Evolutionary conservation across 2,888 invertebrate species (phyloP), one percentile per base, ranked within the genome.

Genomic region (Macaria liturata): DNA sequence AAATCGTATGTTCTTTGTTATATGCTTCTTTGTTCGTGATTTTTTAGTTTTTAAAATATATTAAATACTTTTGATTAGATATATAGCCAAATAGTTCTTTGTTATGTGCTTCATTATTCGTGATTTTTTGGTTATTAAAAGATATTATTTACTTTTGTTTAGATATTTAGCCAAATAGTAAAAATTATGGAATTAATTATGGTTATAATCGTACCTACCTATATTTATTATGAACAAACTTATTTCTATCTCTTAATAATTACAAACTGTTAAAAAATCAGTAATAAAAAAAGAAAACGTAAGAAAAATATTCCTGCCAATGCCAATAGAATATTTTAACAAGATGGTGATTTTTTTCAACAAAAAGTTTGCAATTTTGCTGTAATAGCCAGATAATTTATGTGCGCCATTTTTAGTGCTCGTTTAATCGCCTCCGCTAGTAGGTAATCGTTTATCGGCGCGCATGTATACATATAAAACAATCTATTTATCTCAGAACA

Each of bases 381-480:
- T 61, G 64, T 76, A 73, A 75, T 74, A 74, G 72, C 72, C 70
- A 67, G 71, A 71, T 74, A 73, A 70, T 70, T 70, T 71, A 78
- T 74, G 59, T 63, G 67, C 66, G 65, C 68, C 69, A 71, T 74
- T 79, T 80, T 76, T 76, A 71, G 61, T 65, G 66, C 66, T 61
- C 50, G 57, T 70, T 66, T 75, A 72, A 72, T 68, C 69, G 66
- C 65, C 67, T 66, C 64, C 68, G 68, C 65, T 66, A 60, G 61
- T 71, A 65, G 73, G 72, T 79, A 78, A 78, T 78, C 73, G 76
- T 74, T 74, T 75, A 76, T 74, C 72, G 72, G 68, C 66, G 65
- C 67, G 62, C 70, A 73, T 76, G 76, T 76, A 77, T 78, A 76
- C 74, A 37, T 30, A 51, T 78, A 78, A 76, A 72, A 49, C 67